Evolutionary conservation across 2,797 vertebrate species (phyloP).

Genomic region (Silurus aristotelis): DNA sequence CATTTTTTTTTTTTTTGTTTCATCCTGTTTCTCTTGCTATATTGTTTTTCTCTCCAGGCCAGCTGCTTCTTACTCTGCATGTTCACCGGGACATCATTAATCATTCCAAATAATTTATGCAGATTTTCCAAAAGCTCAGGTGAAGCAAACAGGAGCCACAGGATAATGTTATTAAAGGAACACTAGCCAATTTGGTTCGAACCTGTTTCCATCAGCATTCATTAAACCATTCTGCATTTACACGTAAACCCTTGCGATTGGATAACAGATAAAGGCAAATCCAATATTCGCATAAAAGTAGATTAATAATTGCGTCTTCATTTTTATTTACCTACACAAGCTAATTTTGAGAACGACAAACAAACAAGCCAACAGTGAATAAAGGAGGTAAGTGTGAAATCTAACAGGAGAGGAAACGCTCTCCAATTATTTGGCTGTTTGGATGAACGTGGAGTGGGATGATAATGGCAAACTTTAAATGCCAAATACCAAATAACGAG

Average conservation of each 20-base stretch:
- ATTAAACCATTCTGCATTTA: not conserved
- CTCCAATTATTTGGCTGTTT: conserved; percentile 18
- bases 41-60: not conserved
- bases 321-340: not conserved
- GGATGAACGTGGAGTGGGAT: not conserved
- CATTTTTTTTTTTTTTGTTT: too few species aligned
- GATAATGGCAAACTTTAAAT: conserved; percentile 22
- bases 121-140: conserved; percentile 5
- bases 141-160: not conserved
- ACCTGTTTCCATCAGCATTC: conserved; percentile 46
- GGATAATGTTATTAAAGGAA: conserved; percentile 13
- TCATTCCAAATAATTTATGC: conserved; percentile 59
- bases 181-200: not conserved
- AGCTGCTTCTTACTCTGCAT: not conserved
- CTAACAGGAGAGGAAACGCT: conserved; percentile 5
- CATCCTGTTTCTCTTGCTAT: not conserved
- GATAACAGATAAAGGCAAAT: conserved; percentile 15
- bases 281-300: not conserved
- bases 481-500: conserved; percentile 27
- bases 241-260: conserved; percentile 3
- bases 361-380: not conserved
- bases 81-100: conserved; percentile 17
- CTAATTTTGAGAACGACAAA: conserved; percentile 1
- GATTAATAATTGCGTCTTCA: not conserved
- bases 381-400: conserved; percentile 2